Base-by-base conservation (phyloP, 2,797 vertebrate genomes). In the Pseudocheirus occidentalis region DNA sequence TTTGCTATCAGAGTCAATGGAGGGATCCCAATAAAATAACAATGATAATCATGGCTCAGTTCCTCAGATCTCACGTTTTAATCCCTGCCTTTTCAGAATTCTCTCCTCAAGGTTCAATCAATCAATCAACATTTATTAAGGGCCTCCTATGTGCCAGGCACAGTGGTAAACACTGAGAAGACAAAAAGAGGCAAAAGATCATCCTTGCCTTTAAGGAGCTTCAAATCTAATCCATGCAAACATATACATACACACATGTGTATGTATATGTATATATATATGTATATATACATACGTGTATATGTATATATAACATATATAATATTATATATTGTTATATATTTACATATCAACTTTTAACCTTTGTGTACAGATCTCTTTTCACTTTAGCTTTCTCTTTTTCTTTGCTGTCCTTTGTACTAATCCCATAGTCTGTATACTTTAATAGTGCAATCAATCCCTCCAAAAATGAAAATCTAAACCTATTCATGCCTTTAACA, bases 171-270 rank as follows among this genome's bases (percentile, higher is more conserved):
- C 90, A 6, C 53, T 93, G 54, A 28, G 21, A 5, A 92, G 89
- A 46, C 62, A 96, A 62, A 90, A 90, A 59, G 55, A 94, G 52
- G 24, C 28, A 52, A 92, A 92, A 91, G 31, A 34, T 34, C 34
- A 34, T 92, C 14, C 92, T 73, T 96, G 57, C 52, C 92, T 53
- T 55, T 27, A 55, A 94, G n/a, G 52, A 16, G 21, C 29, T 93
- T 57, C 93, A 13, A 91, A 52, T 46, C 52, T 40, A 55, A 59
- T 59, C 87, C 31, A 50, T 27, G 24, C 58, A 93, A 91, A 92
- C 7, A 16, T 40, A 73, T 87, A 53, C 10, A 54, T 54, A 54
- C 11, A 53, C 9, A 53, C 9, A 53, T 53, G 9, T 53, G 9
- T 53, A 53, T 53, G 6, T 53, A 53, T 53, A 53, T 53, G 6